Base-by-base conservation (phyloP, 2,113 vertebrate genomes). In the Sceloporus undulatus region DNA sequence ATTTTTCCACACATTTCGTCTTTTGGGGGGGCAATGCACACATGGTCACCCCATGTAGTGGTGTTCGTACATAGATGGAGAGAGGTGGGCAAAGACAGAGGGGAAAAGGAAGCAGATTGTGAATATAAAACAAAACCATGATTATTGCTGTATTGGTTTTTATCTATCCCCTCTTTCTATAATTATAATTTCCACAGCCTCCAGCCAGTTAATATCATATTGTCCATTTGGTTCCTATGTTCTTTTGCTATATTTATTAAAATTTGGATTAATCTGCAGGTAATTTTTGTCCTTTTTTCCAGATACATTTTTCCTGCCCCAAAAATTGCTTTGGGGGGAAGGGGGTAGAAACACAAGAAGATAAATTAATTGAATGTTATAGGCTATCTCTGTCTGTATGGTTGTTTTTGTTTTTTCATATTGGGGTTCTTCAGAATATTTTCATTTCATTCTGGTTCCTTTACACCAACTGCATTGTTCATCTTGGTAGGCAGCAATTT, bases 381-480 rank as follows among this genome's bases (percentile, higher is more conserved):
- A 16, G 3, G 13, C 13, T 62, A 62, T 18, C 13, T 2, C 59
- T 62, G 59, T 16, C 68, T 18, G 13, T 42, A 10, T 65, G 11
- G 23, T 19, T 34, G 34, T 27, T 23, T 70, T 68, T 66, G 68
- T 34, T 16, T 48, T 66, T n/a, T 70, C 23, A 70, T 9, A 5
- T 13, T 71, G 4, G 29, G 11, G 18, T 70, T 68, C n/a, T 75
- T 38, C 40, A 68, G 71, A 82, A 82, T 71, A 62, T 62, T 62
- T 87, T n/a, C 48, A 21, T n/a, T 66, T 54, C 16, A n/a, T 52
- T 77, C 16, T 40, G 27, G 16, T 73, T 88, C 21, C 16, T 48
- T 82, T 89, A 85, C 75, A 29, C 2, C 11, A 19, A 71, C 79
- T 66, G 14, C 40, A 89, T 54, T 56, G 70, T 89, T 84, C 86